Percentiles rank a stretch among this genome's conserved stretches.
phyloP scores from a whole-genome alignment of 2,888 invertebrate species.

The Calameuta pallipes region DNA sequence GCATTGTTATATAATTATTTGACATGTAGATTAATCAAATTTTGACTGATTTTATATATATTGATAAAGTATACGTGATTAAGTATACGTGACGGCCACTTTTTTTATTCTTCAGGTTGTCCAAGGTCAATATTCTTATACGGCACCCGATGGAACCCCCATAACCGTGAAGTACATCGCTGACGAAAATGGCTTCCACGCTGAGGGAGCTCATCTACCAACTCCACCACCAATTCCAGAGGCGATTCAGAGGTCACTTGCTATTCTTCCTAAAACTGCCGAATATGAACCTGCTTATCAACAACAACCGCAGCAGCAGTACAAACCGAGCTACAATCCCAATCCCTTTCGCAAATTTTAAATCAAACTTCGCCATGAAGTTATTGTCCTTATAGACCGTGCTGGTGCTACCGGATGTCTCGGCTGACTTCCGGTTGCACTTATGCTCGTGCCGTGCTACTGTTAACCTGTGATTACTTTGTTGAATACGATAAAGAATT shows the following conservation, averaged over 20 bases:
- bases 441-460: constrained; percentile 6
- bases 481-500: not conserved
- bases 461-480: constrained; percentile 34
- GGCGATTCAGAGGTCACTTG: constrained; percentile 74
- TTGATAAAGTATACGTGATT: not conserved
- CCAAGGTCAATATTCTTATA: constrained; percentile 81
- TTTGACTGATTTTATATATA: not conserved
- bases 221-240: constrained; percentile 82
- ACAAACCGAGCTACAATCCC: not conserved
- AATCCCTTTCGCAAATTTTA: not conserved
- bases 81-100: not conserved
- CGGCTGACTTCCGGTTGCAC: not conserved
- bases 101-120: constrained; percentile 70
- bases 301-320: not conserved
- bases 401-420: not conserved
- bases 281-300: not conserved
- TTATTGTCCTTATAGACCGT: not conserved
- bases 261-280: constrained; percentile 58
- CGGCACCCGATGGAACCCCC: constrained; percentile 80
- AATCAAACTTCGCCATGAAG: not conserved
- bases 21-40: not conserved
- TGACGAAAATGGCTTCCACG: constrained; percentile 83
- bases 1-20: not conserved
- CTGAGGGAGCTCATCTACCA: constrained; percentile 81
- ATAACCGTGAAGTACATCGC: constrained; percentile 79